These are phyloP conservation scores for Formicarius rufipectus DNA, from an alignment of 2,113 vertebrate species.

Conservation along the genomic window DNA sequence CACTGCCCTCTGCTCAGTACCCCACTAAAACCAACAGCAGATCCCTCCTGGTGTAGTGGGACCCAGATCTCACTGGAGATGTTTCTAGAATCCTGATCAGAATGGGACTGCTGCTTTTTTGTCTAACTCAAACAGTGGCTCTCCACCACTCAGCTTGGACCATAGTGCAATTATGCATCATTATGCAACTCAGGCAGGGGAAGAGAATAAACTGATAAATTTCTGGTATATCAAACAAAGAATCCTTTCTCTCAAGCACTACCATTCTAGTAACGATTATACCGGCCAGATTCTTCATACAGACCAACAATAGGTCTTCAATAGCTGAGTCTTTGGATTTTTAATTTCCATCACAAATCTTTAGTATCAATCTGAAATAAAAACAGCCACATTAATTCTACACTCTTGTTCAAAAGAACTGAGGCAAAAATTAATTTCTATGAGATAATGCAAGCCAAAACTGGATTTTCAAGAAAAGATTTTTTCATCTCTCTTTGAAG, in stretches of 20 bases:
- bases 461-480: neutral
- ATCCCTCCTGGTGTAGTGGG: neutral
- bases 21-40: neutral
- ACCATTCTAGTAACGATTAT: neutral
- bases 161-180: neutral
- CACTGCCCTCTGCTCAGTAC: neutral
- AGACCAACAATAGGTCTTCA: neutral
- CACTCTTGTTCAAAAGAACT: neutral
- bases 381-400: neutral
- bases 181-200: neutral
- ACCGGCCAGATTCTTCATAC: neutral
- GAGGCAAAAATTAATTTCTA: neutral
- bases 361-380: neutral
- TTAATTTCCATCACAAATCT: neutral
- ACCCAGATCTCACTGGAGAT: neutral
- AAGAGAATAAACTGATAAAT: neutral
- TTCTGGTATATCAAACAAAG: neutral
- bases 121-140: neutral
- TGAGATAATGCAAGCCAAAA: neutral
- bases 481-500: neutral
- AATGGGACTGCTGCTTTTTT: neutral
- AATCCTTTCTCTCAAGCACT: neutral
- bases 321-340: neutral
- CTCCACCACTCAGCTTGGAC: neutral
- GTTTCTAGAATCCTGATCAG: neutral